phyloP scores from a whole-genome alignment of 2,797 vertebrate species.

The Enteromius anoplus region DNA sequence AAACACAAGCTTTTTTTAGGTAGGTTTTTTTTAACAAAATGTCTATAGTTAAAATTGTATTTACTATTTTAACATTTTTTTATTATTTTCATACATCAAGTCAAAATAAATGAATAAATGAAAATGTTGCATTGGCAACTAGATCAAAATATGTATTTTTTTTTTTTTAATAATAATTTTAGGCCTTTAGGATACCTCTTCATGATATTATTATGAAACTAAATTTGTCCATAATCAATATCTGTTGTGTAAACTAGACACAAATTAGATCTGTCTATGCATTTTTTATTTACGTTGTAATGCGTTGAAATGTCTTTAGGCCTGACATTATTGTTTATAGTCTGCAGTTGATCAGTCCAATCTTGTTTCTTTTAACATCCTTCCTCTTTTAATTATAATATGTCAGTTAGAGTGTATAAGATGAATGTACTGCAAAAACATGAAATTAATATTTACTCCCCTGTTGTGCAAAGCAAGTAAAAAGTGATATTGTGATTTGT shows the following conservation, averaged over 20 bases:
- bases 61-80: background rate
- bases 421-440: background rate
- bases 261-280: background rate
- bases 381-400: background rate
- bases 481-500: conserved; percentile 7
- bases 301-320: conserved; percentile 2
- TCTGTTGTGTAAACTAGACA: background rate
- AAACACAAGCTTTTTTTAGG: background rate
- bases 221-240: background rate
- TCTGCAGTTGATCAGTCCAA: background rate
- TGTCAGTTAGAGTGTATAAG: background rate
- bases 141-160: background rate
- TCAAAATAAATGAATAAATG: background rate
- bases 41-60: background rate
- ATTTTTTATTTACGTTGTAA: background rate
- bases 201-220: background rate
- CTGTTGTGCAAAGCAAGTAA: background rate
- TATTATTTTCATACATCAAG: background rate
- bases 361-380: background rate
- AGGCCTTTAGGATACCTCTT: background rate
- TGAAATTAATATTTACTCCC: background rate
- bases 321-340: background rate
- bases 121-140: background rate
- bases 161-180: too few species aligned
- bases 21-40: background rate